Evolutionary conservation across 2,888 invertebrate genomes (phyloP).

Genomic region (Mantis religiosa): DNA sequence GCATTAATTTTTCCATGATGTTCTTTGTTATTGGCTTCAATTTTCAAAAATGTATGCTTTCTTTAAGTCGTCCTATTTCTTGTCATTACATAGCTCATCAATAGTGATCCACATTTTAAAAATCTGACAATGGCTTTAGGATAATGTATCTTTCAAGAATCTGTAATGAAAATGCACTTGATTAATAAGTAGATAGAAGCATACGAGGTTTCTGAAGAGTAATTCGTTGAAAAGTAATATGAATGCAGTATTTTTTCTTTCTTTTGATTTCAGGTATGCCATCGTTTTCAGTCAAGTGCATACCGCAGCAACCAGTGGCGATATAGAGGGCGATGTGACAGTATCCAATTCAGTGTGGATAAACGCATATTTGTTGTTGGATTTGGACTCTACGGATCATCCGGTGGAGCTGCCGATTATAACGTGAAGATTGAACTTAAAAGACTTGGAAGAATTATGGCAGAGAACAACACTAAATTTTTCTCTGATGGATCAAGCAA

Average conservation of each 20-base stretch:
- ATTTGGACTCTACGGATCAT: constrained; percentile 93
- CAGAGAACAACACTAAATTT: constrained; percentile 89
- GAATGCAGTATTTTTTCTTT: neutral
- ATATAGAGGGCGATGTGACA: constrained; percentile 92
- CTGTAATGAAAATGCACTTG: too few relatives aligned
- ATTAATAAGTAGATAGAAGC: too few relatives aligned
- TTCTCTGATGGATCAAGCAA: constrained; percentile 95
- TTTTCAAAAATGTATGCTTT: too few relatives aligned
- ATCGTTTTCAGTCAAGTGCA: constrained; percentile 93
- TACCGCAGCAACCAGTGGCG: constrained; percentile 97
- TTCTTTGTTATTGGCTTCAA: too few relatives aligned
- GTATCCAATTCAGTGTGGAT: constrained; percentile 94
- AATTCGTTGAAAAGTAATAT: too few relatives aligned
- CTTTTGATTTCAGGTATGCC: constrained; percentile 67
- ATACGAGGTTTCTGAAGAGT: too few relatives aligned
- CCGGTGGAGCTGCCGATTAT: constrained; percentile 92
- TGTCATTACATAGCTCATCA: too few relatives aligned
- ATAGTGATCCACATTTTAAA: too few relatives aligned
- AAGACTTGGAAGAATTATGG: constrained; percentile 78
- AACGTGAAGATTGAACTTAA: constrained; percentile 92
- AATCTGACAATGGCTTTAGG: too few relatives aligned
- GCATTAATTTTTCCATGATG: too few relatives aligned
- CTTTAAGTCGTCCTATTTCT: too few relatives aligned
- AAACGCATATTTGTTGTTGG: constrained; percentile 93
- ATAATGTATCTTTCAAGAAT: too few relatives aligned